phyloP scores from a whole-genome alignment of 2,797 vertebrate genomes.

The Tadarida brasiliensis region DNA sequence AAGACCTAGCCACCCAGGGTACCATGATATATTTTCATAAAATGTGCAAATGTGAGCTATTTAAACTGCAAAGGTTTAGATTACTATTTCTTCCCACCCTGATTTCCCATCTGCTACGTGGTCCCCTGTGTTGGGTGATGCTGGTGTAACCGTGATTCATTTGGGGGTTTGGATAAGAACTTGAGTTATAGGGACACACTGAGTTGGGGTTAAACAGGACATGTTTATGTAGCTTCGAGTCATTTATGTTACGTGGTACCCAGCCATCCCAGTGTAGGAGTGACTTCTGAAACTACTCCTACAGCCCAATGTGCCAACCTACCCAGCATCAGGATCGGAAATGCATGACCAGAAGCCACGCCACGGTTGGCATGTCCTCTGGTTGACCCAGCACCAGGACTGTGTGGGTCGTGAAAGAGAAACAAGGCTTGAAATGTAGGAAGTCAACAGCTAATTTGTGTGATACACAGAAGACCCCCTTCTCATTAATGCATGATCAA shows the following conservation, averaged over 20 bases:
- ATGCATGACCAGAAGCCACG: neutral
- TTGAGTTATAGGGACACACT: neutral
- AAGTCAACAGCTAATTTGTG: neutral
- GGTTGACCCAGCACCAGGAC: neutral
- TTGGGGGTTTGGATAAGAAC: neutral
- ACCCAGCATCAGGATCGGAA: neutral
- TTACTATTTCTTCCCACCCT: neutral
- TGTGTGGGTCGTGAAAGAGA: neutral
- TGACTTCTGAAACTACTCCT: neutral
- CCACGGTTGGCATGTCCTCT: neutral
- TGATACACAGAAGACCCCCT: neutral
- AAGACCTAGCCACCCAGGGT: neutral
- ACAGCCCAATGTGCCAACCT: neutral
- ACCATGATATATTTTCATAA: neutral
- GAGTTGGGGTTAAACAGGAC: neutral
- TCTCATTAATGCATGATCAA: neutral
- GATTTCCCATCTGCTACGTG: neutral
- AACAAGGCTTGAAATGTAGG: neutral
- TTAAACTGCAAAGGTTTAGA: neutral
- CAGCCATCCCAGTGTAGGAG: neutral
- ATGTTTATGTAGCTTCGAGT: neutral
- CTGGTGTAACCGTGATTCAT: neutral
- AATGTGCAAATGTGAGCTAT: neutral
- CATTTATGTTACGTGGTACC: conserved; percentile 1
- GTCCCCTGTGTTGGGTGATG: neutral